Evolutionary conservation across 2,113 vertebrate species (phyloP).

Genomic region (Urocolius indicus): DNA sequence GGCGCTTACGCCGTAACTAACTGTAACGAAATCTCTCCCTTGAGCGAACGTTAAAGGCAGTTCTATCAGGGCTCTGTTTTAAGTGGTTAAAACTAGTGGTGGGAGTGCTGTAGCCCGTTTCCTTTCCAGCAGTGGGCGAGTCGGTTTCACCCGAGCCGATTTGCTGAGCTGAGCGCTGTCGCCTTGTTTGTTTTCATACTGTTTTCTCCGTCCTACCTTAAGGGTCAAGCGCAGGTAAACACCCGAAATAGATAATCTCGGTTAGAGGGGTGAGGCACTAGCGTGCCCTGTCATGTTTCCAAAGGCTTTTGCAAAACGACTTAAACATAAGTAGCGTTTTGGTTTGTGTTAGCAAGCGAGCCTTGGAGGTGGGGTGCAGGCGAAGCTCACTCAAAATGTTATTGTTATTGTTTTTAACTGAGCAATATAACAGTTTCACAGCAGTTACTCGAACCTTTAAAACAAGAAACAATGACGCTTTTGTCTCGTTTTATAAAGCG

Average conservation of each 20-base stretch:
- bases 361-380: background rate
- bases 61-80: accelerated
- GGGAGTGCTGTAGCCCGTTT: accelerated
- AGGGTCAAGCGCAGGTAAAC: background rate
- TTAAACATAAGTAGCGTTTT: accelerated
- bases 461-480: background rate
- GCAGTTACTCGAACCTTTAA: background rate
- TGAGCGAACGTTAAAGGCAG: accelerated
- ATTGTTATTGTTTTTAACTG: background rate
- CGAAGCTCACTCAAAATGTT: background rate
- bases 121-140: accelerated
- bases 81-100: too few relatives aligned
- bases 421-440: background rate
- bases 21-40: background rate
- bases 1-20: too few relatives aligned
- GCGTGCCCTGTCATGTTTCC: background rate
- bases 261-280: too few relatives aligned
- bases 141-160: background rate
- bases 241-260: background rate
- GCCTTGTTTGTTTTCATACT: background rate
- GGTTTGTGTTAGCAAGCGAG: accelerated
- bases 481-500: slow-evolving; percentile 44
- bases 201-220: background rate
- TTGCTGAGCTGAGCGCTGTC: background rate
- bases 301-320: background rate